These are phyloP conservation scores for Sinodicranocentrus sp. DNA, from an alignment of 2,888 invertebrate species.

Conservation along the genomic window DNA sequence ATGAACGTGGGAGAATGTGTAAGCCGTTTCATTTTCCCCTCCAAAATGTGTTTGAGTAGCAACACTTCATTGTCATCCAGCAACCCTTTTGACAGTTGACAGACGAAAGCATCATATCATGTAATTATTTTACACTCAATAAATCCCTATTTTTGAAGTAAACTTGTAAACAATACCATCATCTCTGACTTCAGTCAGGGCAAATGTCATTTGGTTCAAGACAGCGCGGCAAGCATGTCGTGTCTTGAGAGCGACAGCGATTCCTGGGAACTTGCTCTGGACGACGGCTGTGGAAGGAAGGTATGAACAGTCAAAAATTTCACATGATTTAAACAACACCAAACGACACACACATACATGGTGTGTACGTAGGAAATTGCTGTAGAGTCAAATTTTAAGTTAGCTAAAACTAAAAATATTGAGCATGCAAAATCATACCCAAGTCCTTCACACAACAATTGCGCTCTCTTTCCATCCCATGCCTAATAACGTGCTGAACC, in stretches of 20 bases:
- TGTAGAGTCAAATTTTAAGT: neutral
- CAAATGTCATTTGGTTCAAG: constrained; percentile 82
- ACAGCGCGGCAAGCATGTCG: constrained; percentile 83
- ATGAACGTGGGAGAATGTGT: constrained; percentile 78
- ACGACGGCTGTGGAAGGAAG: constrained; percentile 77
- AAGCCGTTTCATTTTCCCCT: constrained; percentile 80
- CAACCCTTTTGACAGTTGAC: too few species aligned
- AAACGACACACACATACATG: too few species aligned
- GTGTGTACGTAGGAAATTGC: neutral
- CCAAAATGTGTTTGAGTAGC: constrained; percentile 81
- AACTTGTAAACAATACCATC: constrained; percentile 77
- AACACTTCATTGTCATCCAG: constrained; percentile 82
- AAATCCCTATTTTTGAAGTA: neutral
- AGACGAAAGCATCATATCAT: neutral
- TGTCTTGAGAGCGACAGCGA: constrained; percentile 84
- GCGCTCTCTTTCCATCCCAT: constrained; percentile 77
- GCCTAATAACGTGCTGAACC: constrained; percentile 77
- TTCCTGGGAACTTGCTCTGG: constrained; percentile 82
- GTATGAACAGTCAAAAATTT: too few species aligned
- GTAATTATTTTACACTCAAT: neutral
- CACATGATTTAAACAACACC: too few species aligned
- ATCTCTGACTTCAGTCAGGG: constrained; percentile 81
- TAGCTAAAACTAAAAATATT: too few species aligned
- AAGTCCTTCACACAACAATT: constrained; percentile 80
- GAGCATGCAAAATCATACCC: constrained; percentile 76